Evolutionary conservation across 2,888 invertebrate species (phyloP).

Genomic region (Pseudococcus longispinus): DNA sequence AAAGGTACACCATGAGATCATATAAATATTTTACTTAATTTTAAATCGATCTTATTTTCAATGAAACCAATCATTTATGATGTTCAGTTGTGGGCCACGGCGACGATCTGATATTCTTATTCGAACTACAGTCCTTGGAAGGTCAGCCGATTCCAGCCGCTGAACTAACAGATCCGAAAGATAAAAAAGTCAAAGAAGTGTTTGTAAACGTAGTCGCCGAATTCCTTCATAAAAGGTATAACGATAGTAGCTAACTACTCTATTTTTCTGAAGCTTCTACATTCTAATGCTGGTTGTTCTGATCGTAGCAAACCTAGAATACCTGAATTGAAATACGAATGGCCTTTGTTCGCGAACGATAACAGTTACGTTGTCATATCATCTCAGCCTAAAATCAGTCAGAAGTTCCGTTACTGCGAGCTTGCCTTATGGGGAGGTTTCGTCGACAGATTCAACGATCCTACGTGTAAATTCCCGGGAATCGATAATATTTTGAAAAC

Average conservation of each 20-base stretch:
- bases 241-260: background rate
- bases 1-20: background rate
- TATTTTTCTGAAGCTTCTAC: background rate
- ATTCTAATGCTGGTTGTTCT: background rate
- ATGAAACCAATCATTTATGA: no score
- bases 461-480: conserved; percentile 65
- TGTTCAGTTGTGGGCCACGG: conserved; percentile 66
- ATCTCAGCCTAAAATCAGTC: conserved; percentile 64
- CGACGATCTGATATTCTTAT: conserved; percentile 76
- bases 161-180: conserved; percentile 65
- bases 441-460: conserved; percentile 67
- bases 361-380: conserved; percentile 67
- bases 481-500: conserved; percentile 56
- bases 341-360: conserved; percentile 59
- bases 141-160: conserved; percentile 60
- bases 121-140: conserved; percentile 68
- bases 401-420: conserved; percentile 66
- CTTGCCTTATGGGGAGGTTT: conserved; percentile 75
- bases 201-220: conserved; percentile 73
- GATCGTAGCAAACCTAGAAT: conserved; percentile 58
- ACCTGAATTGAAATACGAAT: conserved; percentile 58
- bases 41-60: background rate
- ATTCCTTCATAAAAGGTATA: conserved; percentile 69
- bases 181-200: conserved; percentile 71
- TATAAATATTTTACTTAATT: background rate